Base-by-base conservation (phyloP, 2,797 vertebrate genomes). In the Spondyliosoma cantharus region DNA sequence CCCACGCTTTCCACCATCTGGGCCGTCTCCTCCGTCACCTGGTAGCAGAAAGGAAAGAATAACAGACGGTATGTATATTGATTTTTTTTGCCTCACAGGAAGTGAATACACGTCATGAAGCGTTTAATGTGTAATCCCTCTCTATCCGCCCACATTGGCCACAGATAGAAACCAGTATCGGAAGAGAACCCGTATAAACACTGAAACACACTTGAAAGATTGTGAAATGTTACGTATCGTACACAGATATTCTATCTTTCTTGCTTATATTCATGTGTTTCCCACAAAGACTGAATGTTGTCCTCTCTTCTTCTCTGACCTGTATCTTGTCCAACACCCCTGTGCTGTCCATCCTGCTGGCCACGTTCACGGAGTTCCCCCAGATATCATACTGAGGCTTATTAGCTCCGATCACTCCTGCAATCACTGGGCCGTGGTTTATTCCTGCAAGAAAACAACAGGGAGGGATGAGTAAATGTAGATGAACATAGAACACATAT, bases 371-470 rank as follows among this genome's bases (percentile, higher is more conserved):
- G 0, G 96, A 94, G 89, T 97, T 97, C 27, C 97, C 97, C 97
- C 97, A 97, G 87, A 97, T 97, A 15, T 97, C 97, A 52, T 97
- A 97, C 70, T 97, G 97, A 6, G 97, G 97, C 76, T 97, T 97
- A 68, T 96, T 95, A 59, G 97, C 97, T 13, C 97, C 97, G 1
- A 97, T 97, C 63, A 97, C 96, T 20, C 97, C 97, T 0, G 97
- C 97, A 7, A 97, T 97, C 69, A 97, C 96, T 1, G 96, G 96
- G 0, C 97, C 97, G 0, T 96, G 96, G 87, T 97, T 97, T 75
- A 97, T 91, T 64, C 96, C 96, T 97, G 87, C 45, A 25, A 22
- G 45, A 11, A 20, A 53, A 58, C 11, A 25, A 56, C n/a, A 48
- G 4, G 65, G 0, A 22, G 15, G n/a, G 25, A 59, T 24, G 11